A percentile compares a stretch with the other conserved stretches of the same genome.
Evolutionary conservation across 92 coral and sea anemone species (phyloP).

Genomic region (Siderastrea siderea): DNA sequence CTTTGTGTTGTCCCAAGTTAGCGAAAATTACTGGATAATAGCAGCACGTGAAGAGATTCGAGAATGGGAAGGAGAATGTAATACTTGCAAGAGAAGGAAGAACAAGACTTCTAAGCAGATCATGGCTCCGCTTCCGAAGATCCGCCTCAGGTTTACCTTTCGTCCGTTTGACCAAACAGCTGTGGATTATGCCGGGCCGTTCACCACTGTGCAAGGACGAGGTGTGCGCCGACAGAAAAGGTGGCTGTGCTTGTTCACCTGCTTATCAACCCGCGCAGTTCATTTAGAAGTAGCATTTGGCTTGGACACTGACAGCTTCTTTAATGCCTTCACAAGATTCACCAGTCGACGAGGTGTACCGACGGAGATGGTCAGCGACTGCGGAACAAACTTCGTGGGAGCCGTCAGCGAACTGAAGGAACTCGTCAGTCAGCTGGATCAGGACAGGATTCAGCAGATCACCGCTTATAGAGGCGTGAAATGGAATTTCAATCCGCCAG

Average conservation of each 20-base stretch:
- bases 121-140: constrained; percentile 74
- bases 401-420: constrained; percentile 59
- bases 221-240: constrained; percentile 63
- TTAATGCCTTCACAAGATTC: constrained; percentile 71
- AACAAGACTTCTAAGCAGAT: constrained; percentile 67
- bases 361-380: constrained; percentile 55
- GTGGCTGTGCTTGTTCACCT: constrained; percentile 79
- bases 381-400: constrained; percentile 73
- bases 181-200: constrained; percentile 48
- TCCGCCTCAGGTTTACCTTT: constrained; percentile 58
- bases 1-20: constrained; percentile 56
- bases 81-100: constrained; percentile 39
- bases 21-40: constrained; percentile 59
- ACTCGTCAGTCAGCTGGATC: constrained; percentile 55
- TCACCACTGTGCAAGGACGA: constrained; percentile 73
- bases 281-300: constrained; percentile 82
- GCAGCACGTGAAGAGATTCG: constrained; percentile 75
- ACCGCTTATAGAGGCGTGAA: constrained; percentile 52
- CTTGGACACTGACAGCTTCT: constrained; percentile 70
- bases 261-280: constrained; percentile 70
- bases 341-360: constrained; percentile 71
- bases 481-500: constrained; percentile 69
- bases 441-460: constrained; percentile 58
- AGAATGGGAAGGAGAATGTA: constrained; percentile 51
- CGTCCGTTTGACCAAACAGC: constrained; percentile 78